Evolutionary conservation across 2,113 vertebrate genomes (phyloP).

Genomic region (Cheilinus undulatus): DNA sequence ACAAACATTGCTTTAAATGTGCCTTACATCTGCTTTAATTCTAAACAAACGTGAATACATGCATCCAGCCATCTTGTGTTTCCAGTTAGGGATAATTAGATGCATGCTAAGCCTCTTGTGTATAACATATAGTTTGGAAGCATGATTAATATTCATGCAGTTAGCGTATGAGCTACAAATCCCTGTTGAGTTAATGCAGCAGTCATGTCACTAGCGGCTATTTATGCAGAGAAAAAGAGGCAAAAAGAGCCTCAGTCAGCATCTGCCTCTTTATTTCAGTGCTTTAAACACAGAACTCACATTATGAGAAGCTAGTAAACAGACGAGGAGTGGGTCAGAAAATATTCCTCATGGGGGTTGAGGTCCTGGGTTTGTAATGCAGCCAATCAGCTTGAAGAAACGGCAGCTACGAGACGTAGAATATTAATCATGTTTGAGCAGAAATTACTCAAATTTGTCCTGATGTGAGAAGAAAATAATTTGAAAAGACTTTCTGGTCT

Average conservation of each 20-base stretch:
- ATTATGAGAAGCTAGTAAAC: conserved; percentile 32
- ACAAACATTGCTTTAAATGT: not conserved
- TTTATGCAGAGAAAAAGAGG: conserved; percentile 37
- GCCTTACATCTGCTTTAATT: conserved; percentile 3
- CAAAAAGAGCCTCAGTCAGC: conserved; percentile 48
- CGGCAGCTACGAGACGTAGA: too few relatives aligned
- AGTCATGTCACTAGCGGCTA: conserved; percentile 55
- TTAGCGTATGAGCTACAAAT: conserved; percentile 60
- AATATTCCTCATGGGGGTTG: conserved; percentile 12
- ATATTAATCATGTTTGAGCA: not conserved
- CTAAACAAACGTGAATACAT: conserved; percentile 26
- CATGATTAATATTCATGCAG: conserved; percentile 73
- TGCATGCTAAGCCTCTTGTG: conserved; percentile 44
- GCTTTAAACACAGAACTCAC: conserved; percentile 17
- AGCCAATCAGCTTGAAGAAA: too few relatives aligned
- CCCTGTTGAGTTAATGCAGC: conserved; percentile 58
- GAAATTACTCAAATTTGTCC: not conserved
- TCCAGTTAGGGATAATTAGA: conserved; percentile 60
- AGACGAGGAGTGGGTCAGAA: conserved; percentile 8
- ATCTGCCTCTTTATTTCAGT: conserved; percentile 5
- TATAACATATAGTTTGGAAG: conserved; percentile 30
- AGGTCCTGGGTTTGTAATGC: conserved; percentile 34
- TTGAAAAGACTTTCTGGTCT: not conserved
- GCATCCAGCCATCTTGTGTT: conserved; percentile 38
- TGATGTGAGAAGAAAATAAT: not conserved